phyloP scores from a whole-genome alignment of 2,888 invertebrate species.

The Orchesella flavescens region DNA sequence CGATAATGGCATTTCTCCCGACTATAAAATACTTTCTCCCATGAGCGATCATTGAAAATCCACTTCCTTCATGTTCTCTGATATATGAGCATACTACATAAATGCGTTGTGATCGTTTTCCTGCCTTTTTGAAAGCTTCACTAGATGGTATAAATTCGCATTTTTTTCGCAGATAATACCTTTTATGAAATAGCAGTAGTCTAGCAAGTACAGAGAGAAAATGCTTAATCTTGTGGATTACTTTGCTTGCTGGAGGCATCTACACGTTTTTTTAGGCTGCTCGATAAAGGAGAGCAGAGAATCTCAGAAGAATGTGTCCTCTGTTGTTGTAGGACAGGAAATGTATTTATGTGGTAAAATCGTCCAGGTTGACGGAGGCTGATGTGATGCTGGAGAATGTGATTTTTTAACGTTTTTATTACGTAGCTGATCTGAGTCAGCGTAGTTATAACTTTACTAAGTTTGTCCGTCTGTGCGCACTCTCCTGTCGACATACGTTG shows the following conservation, averaged over 20 bases:
- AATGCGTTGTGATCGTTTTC: not conserved
- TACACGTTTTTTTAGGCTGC: too few species aligned
- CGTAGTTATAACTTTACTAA: too few species aligned
- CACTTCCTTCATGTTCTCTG: conserved; percentile 35
- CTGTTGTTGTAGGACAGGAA: not conserved
- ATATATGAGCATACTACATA: conserved; percentile 27
- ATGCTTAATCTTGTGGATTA: conserved; percentile 46
- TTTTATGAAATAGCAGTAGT: not conserved
- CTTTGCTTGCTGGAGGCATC: not conserved
- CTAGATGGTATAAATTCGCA: not conserved
- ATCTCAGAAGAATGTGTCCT: conserved; percentile 24
- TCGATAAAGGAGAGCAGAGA: conserved; percentile 17
- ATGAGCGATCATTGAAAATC: conserved; percentile 55
- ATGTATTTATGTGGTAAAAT: conserved; percentile 46
- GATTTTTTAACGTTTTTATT: too few species aligned
- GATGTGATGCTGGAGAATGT: conserved; percentile 25
- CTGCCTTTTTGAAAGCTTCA: not conserved
- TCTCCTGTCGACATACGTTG: too few species aligned
- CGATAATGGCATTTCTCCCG: conserved; percentile 55
- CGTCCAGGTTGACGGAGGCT: conserved; percentile 7
- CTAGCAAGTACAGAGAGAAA: conserved; percentile 2
- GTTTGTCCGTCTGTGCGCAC: too few species aligned
- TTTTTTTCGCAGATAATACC: not conserved
- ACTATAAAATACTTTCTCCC: conserved; percentile 52
- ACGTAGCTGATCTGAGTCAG: too few species aligned